Evolutionary conservation across 2,888 invertebrate species (phyloP).

Genomic region (Tetropium fuscum): DNA sequence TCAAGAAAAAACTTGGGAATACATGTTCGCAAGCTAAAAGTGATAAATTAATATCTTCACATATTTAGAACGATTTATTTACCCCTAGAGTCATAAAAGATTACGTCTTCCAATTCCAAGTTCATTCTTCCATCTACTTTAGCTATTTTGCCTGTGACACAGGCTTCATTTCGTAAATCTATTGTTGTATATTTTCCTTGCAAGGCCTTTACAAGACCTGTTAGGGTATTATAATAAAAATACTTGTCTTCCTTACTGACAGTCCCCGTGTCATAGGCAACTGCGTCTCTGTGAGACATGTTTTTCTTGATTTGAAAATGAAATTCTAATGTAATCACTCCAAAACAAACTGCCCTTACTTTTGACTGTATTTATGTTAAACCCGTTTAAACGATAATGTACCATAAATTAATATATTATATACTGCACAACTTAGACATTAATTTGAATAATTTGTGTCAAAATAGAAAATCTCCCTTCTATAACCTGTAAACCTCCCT

Average conservation of each 20-base stretch:
- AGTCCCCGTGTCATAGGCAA: not conserved
- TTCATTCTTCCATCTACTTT: slow-evolving; percentile 79
- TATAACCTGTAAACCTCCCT: too few relatives aligned
- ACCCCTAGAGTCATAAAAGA: slow-evolving; percentile 74
- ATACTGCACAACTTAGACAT: too few relatives aligned
- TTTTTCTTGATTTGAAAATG: too few relatives aligned
- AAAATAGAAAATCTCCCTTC: too few relatives aligned
- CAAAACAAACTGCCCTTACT: too few relatives aligned
- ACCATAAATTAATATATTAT: too few relatives aligned
- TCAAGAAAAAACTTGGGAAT: slow-evolving; percentile 75
- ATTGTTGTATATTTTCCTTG: slow-evolving; percentile 73
- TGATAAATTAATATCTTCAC: slow-evolving; percentile 63
- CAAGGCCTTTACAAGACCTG: slow-evolving; percentile 73
- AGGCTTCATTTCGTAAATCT: slow-evolving; percentile 76
- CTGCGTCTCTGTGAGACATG: too few relatives aligned
- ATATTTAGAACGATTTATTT: slow-evolving; percentile 20
- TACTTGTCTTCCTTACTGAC: slow-evolving; percentile 39
- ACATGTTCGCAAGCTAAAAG: slow-evolving; percentile 63
- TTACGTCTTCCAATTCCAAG: slow-evolving; percentile 72
- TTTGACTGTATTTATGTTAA: too few relatives aligned
- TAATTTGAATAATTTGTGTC: too few relatives aligned
- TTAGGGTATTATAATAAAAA: slow-evolving; percentile 69
- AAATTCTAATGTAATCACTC: too few relatives aligned
- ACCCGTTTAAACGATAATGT: too few relatives aligned
- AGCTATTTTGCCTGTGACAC: slow-evolving; percentile 72